Percentiles rank a stretch among this genome's conserved stretches.
These are phyloP conservation scores for Pituophis catenifer DNA, from an alignment of 2,113 vertebrate species.

Conservation along the genomic window DNA sequence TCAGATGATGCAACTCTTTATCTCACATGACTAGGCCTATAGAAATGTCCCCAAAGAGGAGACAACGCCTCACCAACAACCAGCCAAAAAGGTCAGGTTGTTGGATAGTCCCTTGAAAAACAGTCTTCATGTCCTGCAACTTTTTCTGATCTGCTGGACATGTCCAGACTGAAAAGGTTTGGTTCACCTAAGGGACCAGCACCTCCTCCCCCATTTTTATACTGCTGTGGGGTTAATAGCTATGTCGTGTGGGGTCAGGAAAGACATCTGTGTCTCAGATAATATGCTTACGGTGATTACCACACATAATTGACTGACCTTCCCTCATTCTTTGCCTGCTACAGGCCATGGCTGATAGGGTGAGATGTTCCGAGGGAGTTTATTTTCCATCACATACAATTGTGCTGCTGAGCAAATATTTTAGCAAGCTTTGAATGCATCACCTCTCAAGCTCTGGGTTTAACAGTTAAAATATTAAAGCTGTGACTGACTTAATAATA, in stretches of 20 bases:
- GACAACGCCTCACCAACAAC: constrained; percentile 32
- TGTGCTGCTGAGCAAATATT: constrained; percentile 92
- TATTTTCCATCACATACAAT: constrained; percentile 88
- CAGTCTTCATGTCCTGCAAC: constrained; percentile 51
- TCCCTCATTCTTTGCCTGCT: constrained; percentile 85
- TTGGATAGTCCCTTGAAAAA: constrained; percentile 61
- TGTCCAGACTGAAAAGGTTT: constrained; percentile 72
- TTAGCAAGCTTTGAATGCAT: constrained; percentile 93
- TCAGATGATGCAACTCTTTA: constrained; percentile 76
- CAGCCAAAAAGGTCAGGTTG: constrained; percentile 53
- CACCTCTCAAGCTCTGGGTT: constrained; percentile 75
- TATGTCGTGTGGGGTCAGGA: constrained; percentile 85
- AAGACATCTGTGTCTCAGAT: constrained; percentile 92
- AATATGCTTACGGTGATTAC: constrained; percentile 94
- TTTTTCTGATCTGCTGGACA: constrained; percentile 61
- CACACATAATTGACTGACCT: constrained; percentile 97
- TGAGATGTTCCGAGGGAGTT: constrained; percentile 78
- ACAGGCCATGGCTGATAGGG: constrained; percentile 84
- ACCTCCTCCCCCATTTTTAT: constrained; percentile 78
- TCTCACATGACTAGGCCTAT: constrained; percentile 76
- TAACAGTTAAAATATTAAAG: constrained; percentile 77
- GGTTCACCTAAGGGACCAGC: constrained; percentile 71
- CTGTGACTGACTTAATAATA: constrained; percentile 74
- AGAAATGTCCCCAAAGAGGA: constrained; percentile 70
- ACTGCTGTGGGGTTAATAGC: constrained; percentile 85